These are phyloP conservation scores for Gila robusta DNA, from an alignment of 2,797 vertebrate genomes.

Conservation along the genomic window DNA sequence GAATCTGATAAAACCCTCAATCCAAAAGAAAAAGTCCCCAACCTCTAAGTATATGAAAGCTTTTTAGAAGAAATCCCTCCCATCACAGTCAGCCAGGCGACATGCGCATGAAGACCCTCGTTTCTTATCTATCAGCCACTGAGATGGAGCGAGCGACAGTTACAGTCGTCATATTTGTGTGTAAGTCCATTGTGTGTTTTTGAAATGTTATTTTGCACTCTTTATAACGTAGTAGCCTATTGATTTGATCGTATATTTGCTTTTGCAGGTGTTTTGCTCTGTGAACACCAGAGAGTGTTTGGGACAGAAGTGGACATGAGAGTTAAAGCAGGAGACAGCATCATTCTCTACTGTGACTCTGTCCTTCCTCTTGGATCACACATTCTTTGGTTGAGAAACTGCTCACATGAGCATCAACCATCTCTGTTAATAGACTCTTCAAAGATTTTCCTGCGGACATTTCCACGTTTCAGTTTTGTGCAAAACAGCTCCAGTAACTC, in stretches of 20 bases:
- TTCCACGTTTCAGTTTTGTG: slow-evolving; percentile 21
- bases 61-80: slow-evolving; percentile 28
- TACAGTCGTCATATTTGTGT: slow-evolving; percentile 11
- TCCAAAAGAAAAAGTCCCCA: background rate
- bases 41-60: background rate
- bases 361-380: background rate
- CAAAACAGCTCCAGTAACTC: background rate
- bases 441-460: rapidly evolving
- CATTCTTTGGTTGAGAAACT: slow-evolving; percentile 52
- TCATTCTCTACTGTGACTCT: slow-evolving; percentile 46
- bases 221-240: background rate
- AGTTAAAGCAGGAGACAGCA: slow-evolving; percentile 52
- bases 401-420: slow-evolving; percentile 50
- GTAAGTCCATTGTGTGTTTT: slow-evolving; percentile 21
- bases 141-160: slow-evolving; percentile 47
- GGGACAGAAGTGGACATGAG: slow-evolving; percentile 33
- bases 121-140: background rate
- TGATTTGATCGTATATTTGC: background rate
- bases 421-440: background rate
- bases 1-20: background rate
- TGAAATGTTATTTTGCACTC: background rate
- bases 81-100: slow-evolving; percentile 39
- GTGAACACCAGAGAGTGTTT: slow-evolving; percentile 26
- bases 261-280: slow-evolving; percentile 50
- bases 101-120: slow-evolving; percentile 9